Conservation (phyloP, 2,888 invertebrate species). For the Limnephilus auricula region DNA sequence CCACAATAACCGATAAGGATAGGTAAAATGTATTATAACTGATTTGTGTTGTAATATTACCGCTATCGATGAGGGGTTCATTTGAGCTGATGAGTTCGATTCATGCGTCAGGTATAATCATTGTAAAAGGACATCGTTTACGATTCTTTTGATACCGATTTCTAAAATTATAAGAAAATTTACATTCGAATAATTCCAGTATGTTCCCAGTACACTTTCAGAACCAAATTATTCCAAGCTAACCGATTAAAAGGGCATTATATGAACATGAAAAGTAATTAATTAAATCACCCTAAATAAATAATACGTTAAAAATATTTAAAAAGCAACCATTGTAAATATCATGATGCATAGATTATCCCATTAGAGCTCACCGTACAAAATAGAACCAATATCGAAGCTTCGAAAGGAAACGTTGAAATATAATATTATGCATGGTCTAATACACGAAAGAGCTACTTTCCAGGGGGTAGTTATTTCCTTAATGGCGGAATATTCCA, state of each 20-base stretch:
- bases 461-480: constrained; percentile 50
- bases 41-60: no score
- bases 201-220: no score
- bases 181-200: no score
- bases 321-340: background rate
- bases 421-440: constrained; percentile 17
- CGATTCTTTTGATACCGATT: background rate
- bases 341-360: background rate
- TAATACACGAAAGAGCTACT: constrained; percentile 29
- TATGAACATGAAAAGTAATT: background rate
- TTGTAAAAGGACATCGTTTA: background rate
- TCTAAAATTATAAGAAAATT: background rate
- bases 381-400: background rate
- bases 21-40: no score
- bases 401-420: background rate
- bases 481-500: constrained; percentile 44
- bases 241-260: background rate
- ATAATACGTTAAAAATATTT: background rate
- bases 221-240: background rate
- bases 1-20: no score
- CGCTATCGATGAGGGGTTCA: background rate
- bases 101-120: background rate
- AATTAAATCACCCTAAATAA: background rate
- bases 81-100: background rate
- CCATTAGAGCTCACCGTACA: background rate